Percentiles rank a stretch among this genome's conserved stretches.
phyloP scores from a whole-genome alignment of 2,113 vertebrate species.

The Protobothrops mucrosquamatus region DNA sequence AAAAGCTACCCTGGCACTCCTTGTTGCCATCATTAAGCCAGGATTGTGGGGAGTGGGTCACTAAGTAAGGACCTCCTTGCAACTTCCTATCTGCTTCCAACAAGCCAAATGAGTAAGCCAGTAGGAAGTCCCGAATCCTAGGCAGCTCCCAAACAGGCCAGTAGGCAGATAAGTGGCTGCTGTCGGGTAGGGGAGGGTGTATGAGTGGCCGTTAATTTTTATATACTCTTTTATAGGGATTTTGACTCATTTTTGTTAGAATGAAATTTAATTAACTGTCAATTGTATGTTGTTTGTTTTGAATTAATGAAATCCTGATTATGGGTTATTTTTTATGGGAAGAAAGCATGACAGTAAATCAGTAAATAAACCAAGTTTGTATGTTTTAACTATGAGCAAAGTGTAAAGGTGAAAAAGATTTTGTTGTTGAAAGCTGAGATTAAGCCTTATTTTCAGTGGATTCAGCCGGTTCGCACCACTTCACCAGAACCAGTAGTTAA shows the following conservation, averaged over 20 bases:
- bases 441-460: neutral
- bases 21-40: neutral
- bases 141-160: neutral
- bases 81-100: neutral
- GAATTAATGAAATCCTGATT: neutral
- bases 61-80: neutral
- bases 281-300: neutral
- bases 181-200: neutral
- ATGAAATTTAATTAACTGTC: neutral
- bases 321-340: neutral
- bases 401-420: neutral
- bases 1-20: neutral
- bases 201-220: neutral
- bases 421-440: neutral
- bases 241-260: neutral
- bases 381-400: neutral
- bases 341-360: neutral
- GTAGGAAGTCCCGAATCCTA: neutral
- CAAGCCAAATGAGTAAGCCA: neutral
- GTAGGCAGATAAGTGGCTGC: neutral
- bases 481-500: too few species aligned
- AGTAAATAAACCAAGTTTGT: neutral
- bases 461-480: too few species aligned
- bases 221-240: neutral
- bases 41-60: neutral